Evolutionary conservation across 2,797 vertebrate genomes (phyloP).

Genomic region (Glyptemys insculpta): DNA sequence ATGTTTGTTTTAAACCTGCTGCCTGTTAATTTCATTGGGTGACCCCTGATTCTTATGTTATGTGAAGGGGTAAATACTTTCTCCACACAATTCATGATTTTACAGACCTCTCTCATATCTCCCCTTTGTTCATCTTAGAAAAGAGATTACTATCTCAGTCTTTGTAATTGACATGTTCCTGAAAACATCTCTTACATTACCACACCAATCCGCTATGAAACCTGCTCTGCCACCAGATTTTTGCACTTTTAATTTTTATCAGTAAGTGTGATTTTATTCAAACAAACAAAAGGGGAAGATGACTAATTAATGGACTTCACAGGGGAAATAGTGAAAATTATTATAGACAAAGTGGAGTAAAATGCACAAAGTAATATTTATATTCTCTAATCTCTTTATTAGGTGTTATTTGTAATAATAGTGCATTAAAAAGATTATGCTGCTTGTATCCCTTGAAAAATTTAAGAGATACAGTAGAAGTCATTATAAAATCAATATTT

Average conservation of each 20-base stretch:
- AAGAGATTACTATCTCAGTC: neutral
- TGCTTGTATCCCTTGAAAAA: slow-evolving; percentile 25
- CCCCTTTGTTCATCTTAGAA: neutral
- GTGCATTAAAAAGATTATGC: neutral
- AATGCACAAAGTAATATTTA: neutral
- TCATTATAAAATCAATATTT: slow-evolving; percentile 29
- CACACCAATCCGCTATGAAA: neutral
- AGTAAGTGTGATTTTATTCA: neutral
- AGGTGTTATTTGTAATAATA: neutral
- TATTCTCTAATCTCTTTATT: neutral
- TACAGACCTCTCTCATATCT: neutral
- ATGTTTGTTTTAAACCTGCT: neutral
- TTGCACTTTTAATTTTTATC: neutral
- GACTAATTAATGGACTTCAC: neutral
- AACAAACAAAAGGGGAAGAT: neutral
- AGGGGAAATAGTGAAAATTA: neutral
- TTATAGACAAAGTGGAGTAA: neutral
- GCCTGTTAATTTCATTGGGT: neutral
- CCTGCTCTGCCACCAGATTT: neutral
- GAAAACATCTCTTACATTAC: neutral
- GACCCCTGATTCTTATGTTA: neutral
- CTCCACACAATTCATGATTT: neutral
- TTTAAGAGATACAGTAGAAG: neutral
- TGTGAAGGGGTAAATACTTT: neutral
- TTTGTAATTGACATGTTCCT: neutral